phyloP scores from a whole-genome alignment of 2,113 vertebrate species.

The Hippocampus comes region DNA sequence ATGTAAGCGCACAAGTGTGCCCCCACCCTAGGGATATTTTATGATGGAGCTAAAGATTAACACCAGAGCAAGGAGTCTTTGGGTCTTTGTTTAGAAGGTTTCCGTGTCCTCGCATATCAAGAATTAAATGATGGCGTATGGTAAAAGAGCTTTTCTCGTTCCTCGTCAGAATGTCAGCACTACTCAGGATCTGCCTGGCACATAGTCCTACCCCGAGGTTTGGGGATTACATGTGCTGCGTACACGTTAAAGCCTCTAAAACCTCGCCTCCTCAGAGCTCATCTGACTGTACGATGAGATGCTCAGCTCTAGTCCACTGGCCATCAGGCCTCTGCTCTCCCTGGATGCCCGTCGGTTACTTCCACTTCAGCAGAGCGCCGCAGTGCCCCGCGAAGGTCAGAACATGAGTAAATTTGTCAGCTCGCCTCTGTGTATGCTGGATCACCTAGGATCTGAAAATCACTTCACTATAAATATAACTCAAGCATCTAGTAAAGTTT shows the following conservation, averaged over 20 bases:
- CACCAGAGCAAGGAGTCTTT: constrained; percentile 12
- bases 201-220: constrained; percentile 43
- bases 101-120: constrained; percentile 6
- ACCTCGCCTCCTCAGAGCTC: constrained; percentile 54
- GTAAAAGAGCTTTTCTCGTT: constrained; percentile 27
- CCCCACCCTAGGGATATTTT: constrained; percentile 20
- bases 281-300: constrained; percentile 59
- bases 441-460: constrained; percentile 41
- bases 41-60: constrained; percentile 28
- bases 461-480: constrained; percentile 17
- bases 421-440: constrained; percentile 33
- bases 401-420: constrained; percentile 54
- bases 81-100: constrained; percentile 20
- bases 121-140: constrained; percentile 22
- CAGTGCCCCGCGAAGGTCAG: constrained; percentile 37
- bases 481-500: neutral
- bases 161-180: constrained; percentile 17
- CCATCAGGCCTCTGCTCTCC: constrained; percentile 45
- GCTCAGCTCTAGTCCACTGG: constrained; percentile 42
- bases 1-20: constrained; percentile 25
- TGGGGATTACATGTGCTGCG: constrained; percentile 59
- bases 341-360: constrained; percentile 44
- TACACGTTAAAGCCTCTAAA: constrained; percentile 61
- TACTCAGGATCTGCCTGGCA: constrained; percentile 43
- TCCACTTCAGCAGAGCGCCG: constrained; percentile 53